A percentile compares a stretch with the other conserved stretches of the same genome.
Evolutionary conservation across 2,113 vertebrate species (phyloP).

Genomic region (Amia ocellicauda): DNA sequence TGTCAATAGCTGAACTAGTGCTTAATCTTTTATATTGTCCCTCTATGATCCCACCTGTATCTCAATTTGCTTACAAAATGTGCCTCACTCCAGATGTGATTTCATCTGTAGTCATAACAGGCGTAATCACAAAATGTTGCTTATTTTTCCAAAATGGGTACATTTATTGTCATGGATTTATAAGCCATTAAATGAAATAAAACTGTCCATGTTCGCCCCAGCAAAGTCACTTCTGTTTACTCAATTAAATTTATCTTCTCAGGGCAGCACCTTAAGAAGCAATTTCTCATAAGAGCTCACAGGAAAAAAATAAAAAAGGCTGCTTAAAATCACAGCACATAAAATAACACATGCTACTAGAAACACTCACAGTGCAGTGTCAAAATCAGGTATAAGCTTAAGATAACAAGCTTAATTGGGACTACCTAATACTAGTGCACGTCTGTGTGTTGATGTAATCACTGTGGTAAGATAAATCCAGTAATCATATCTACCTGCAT

Average conservation of each 20-base stretch:
- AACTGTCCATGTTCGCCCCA: conserved; percentile 23
- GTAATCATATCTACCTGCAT: background rate
- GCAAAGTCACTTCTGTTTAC: conserved; percentile 47
- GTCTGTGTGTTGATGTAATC: too few relatives aligned
- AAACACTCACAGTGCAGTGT: conserved; percentile 25
- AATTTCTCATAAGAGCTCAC: conserved; percentile 40
- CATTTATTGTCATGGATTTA: conserved; percentile 35
- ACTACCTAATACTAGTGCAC: background rate
- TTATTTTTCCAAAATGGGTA: conserved; percentile 11
- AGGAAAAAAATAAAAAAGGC: conserved; percentile 33
- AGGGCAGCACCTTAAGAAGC: conserved; percentile 33
- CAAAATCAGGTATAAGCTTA: conserved; percentile 9
- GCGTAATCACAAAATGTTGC: conserved; percentile 8
- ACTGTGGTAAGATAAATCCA: too few relatives aligned
- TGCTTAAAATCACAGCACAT: conserved; percentile 35
- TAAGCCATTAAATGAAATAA: conserved; percentile 35
- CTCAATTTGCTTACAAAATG: conserved; percentile 1
- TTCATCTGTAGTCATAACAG: conserved; percentile 8
- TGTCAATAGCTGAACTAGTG: too few relatives aligned
- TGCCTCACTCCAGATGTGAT: conserved; percentile 22
- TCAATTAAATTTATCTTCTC: conserved; percentile 47
- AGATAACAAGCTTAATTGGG: background rate
- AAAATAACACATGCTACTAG: conserved; percentile 34
- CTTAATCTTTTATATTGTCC: too few relatives aligned
- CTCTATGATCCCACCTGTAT: too few relatives aligned